These are phyloP conservation scores for Phoronis australis DNA, from an alignment of 2,888 invertebrate species.

Conservation along the genomic window DNA sequence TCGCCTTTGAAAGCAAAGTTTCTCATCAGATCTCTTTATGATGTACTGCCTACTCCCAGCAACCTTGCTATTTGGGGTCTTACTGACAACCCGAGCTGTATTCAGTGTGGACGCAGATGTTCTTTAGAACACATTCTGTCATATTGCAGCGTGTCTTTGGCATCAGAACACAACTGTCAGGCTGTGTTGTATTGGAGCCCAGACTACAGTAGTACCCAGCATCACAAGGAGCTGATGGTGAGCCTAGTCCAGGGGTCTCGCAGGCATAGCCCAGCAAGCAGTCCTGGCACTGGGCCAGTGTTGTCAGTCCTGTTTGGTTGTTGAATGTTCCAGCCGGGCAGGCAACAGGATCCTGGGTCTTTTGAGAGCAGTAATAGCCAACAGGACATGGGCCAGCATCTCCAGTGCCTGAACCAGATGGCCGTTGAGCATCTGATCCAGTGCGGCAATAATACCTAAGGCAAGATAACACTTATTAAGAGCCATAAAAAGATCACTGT, in stretches of 20 bases:
- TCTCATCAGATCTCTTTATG: too few species aligned
- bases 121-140: too few species aligned
- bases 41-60: too few species aligned
- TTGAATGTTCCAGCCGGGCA: constrained; percentile 46
- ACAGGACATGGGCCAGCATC: constrained; percentile 39
- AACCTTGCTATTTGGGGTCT: too few species aligned
- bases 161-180: too few species aligned
- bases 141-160: too few species aligned
- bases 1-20: too few species aligned
- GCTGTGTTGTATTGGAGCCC: constrained; percentile 37
- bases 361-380: constrained; percentile 38
- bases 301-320: constrained; percentile 26
- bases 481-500: too few species aligned
- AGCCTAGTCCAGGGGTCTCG: constrained; percentile 31
- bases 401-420: constrained; percentile 25
- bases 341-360: constrained; percentile 31
- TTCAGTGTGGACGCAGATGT: too few species aligned
- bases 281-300: constrained; percentile 26
- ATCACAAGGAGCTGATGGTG: constrained; percentile 34
- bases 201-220: constrained; percentile 39
- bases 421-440: constrained; percentile 32
- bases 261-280: constrained; percentile 44
- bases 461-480: too few species aligned
- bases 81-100: too few species aligned
- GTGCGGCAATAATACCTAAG: constrained; percentile 37